Evolutionary conservation across 2,888 invertebrate species (phyloP), one percentile per base, ranked within the genome.

Genomic region (Sinelater perroti): DNA sequence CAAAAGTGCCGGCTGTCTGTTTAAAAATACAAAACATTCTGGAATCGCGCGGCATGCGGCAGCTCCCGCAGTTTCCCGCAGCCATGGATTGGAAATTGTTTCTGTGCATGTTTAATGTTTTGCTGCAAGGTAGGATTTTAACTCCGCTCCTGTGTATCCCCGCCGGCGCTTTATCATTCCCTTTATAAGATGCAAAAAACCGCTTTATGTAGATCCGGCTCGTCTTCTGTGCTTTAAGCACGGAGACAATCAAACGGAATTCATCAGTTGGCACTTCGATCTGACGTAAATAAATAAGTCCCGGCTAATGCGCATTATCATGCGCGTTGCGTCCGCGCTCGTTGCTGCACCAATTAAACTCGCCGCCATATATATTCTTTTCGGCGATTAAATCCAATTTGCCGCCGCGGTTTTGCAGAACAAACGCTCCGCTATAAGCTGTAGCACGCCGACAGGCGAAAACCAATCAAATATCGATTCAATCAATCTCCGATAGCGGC

Each of bases 51-150:
- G 52, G 57, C 28, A 57, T 57, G 57, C 57, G 57, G 47, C 52
- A 36, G 52, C 47, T 46, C 42, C 26, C 44, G 24, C 56, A 50
- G 30, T 46, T 54, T 53, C 52, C 40, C 33, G 24, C 46, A 17
- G 36, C 31, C 38, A 68, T 68, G 69, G 67, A 68, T 64, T 70
- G 67, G 68, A 67, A 62, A 57, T 58, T 70, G 50, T 13, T 67
- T 40, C 60, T 67, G 46, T 70, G 61, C 61, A 58, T 66, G 7
- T 59, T 67, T 52, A 66, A 66, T 57, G 28, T 68, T 45, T 59
- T 70, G 31, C 35, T 68, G 31, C 67, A 68, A 67, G 70, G 70
- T 68, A 67, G 44, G 50, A 20, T 44, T 44, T 26, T n/a, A n/a
- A n/a, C 24, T 18, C 31, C 30, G 16, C 18, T 44, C 44, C 17